Conservation (phyloP, 2,888 invertebrate genomes). For the Amphiduros pacificus region DNA sequence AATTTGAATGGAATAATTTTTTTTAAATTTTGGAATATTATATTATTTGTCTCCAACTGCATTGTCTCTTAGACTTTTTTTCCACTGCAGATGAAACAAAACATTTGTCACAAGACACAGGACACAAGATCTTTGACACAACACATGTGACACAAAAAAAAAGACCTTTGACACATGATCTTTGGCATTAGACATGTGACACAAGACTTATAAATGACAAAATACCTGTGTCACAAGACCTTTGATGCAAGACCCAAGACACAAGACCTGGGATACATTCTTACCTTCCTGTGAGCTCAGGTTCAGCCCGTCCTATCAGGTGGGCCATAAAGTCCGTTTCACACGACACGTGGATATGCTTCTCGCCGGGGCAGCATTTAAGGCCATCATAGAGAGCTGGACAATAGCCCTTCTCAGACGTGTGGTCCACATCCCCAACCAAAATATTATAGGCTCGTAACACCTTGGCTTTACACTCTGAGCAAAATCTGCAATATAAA, state of each 20-base stretch:
- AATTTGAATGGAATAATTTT: no score
- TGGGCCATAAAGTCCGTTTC: slow-evolving; percentile 87
- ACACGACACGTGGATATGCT: slow-evolving; percentile 84
- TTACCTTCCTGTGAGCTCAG: slow-evolving; percentile 83
- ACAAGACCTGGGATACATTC: slow-evolving; percentile 4
- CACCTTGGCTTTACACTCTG: slow-evolving; percentile 91
- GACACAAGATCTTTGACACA: no score
- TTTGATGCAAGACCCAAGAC: background rate
- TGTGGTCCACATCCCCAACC: slow-evolving; percentile 72
- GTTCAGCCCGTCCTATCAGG: slow-evolving; percentile 86
- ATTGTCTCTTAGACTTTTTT: no score
- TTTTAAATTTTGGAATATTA: no score
- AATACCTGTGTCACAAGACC: no score
- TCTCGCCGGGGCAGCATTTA: slow-evolving; percentile 78
- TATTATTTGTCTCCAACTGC: no score
- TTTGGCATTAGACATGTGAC: no score
- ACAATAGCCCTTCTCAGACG: slow-evolving; percentile 87
- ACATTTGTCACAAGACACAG: no score
- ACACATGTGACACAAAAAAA: no score
- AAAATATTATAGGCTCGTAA: slow-evolving; percentile 81
- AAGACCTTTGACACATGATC: no score
- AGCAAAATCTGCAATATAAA: slow-evolving; percentile 70
- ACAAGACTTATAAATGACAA: no score
- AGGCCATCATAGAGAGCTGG: slow-evolving; percentile 84
- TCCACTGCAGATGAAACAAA: no score